Evolutionary conservation across 2,797 vertebrate species (phyloP).

Genomic region (Molossus alvarezi): DNA sequence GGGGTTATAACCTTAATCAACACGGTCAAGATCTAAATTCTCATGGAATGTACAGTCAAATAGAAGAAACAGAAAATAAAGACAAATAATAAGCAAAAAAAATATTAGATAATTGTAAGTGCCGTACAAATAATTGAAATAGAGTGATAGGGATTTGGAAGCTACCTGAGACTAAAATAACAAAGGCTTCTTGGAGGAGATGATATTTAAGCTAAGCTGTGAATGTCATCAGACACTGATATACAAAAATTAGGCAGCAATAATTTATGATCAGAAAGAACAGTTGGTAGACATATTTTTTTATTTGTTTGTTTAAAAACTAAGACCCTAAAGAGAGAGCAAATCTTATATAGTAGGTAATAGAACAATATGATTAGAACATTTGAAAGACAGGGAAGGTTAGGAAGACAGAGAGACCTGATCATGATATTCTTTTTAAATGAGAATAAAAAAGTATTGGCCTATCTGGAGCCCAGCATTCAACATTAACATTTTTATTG

Average conservation of each 20-base stretch:
- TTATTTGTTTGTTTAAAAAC: not conserved
- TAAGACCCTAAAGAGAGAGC: not conserved
- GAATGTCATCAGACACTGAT: not conserved
- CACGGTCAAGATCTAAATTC: not conserved
- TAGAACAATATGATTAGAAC: not conserved
- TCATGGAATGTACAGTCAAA: not conserved
- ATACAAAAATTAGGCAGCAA: not conserved
- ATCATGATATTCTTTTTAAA: not conserved
- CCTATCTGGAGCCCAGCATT: not conserved
- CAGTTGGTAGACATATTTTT: not conserved
- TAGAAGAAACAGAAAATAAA: conserved; percentile 15
- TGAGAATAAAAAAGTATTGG: not conserved
- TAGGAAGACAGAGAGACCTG: not conserved
- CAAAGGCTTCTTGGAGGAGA: not conserved
- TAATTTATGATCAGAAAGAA: not conserved
- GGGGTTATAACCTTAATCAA: not conserved
- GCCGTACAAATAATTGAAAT: not conserved
- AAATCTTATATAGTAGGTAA: not conserved
- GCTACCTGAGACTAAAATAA: not conserved
- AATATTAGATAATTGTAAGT: not conserved
- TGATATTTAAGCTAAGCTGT: not conserved
- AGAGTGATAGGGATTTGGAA: not conserved
- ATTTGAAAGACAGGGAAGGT: not conserved
- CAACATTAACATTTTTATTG: not conserved
- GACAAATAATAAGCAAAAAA: not conserved